These are phyloP conservation scores for Rhodinocichla rosea DNA, from an alignment of 2,113 vertebrate genomes.

Conservation along the genomic window DNA sequence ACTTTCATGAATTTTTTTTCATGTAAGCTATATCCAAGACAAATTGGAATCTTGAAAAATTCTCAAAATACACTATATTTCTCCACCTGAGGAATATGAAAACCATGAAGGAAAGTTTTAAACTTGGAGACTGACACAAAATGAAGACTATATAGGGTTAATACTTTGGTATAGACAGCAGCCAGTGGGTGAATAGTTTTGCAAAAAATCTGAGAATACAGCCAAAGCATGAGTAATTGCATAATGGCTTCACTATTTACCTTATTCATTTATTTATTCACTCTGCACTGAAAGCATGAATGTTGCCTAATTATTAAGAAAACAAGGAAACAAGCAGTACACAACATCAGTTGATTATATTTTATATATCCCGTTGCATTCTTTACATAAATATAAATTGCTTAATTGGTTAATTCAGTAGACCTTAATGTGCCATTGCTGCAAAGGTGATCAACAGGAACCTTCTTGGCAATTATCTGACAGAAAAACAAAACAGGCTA, in stretches of 20 bases:
- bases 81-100: not conserved
- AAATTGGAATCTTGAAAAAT: not conserved
- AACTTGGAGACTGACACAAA: not conserved
- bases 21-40: not conserved
- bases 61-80: not conserved
- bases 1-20: not conserved
- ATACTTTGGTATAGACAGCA: not conserved
- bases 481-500: not conserved
- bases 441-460: conserved; percentile 30
- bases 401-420: conserved; percentile 30
- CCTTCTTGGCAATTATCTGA: not conserved
- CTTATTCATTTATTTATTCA: conserved; percentile 16
- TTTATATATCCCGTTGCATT: conserved; percentile 10
- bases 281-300: not conserved
- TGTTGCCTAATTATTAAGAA: conserved; percentile 18
- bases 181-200: not conserved
- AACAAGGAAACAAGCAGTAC: not conserved
- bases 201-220: not conserved
- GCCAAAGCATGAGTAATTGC: not conserved
- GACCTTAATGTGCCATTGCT: conserved; percentile 11
- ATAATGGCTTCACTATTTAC: conserved; percentile 4
- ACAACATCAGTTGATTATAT: conserved; percentile 9
- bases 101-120: not conserved
- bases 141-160: not conserved
- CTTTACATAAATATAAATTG: conserved; percentile 28